Evolutionary conservation across 2,113 vertebrate species (phyloP).

Genomic region (Cariama cristata): DNA sequence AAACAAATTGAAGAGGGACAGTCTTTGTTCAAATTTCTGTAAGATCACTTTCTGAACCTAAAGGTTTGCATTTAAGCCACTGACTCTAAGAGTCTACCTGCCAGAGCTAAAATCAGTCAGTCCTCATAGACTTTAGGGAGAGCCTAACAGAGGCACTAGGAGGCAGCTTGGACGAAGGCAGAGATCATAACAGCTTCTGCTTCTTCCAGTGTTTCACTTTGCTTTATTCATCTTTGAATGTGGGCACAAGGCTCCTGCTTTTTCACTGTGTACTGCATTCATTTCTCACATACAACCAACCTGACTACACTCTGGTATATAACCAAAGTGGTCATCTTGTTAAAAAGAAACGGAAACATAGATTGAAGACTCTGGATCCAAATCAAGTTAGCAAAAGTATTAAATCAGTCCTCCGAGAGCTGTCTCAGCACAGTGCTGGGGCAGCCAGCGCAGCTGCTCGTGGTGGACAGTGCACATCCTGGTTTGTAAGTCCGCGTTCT

Average conservation of each 20-base stretch:
- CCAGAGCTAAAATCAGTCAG: background rate
- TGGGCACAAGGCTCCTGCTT: background rate
- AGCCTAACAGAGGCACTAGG: background rate
- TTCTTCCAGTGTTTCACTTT: background rate
- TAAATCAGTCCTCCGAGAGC: background rate
- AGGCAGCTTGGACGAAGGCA: background rate
- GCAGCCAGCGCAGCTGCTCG: background rate
- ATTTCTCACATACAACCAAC: background rate
- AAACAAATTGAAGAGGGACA: background rate
- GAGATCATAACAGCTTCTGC: background rate
- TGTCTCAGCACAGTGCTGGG: background rate
- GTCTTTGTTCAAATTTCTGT: background rate
- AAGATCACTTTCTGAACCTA: background rate
- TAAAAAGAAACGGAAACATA: background rate
- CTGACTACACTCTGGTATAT: background rate
- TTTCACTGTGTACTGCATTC: background rate
- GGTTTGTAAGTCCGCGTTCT: background rate
- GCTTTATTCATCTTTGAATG: background rate
- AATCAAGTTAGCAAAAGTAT: background rate
- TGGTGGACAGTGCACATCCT: background rate
- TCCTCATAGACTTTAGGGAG: background rate
- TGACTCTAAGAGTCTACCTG: background rate
- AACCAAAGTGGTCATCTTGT: background rate
- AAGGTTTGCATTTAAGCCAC: background rate
- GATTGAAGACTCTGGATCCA: background rate